These are phyloP conservation scores for Odontamblyopus rebecca DNA, from an alignment of 2,797 vertebrate genomes.

Conservation along the genomic window DNA sequence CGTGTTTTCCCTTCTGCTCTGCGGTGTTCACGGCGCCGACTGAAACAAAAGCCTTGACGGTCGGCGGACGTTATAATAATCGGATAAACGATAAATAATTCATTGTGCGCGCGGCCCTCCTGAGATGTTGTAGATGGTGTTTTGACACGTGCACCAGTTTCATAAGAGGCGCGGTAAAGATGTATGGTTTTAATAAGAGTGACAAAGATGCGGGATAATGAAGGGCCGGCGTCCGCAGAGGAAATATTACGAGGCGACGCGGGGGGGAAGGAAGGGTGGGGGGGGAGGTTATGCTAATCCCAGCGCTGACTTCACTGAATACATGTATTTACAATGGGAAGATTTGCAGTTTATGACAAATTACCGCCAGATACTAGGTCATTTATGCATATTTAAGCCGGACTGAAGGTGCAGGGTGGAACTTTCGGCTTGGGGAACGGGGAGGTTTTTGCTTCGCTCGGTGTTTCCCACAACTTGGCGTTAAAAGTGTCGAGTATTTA, in stretches of 20 bases:
- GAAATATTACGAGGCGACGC: constrained; percentile 37
- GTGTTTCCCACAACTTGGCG: no score
- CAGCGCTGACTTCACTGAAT: background rate
- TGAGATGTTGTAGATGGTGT: constrained; percentile 53
- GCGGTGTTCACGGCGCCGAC: constrained; percentile 24
- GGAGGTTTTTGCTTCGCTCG: no score
- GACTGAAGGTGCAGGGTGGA: background rate
- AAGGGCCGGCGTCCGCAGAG: constrained; percentile 46
- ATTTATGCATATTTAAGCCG: constrained; percentile 38
- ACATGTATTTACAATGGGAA: background rate
- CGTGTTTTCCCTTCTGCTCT: background rate
- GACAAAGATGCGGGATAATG: constrained; percentile 53
- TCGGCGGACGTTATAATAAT: background rate
- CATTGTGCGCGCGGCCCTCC: constrained; percentile 66
- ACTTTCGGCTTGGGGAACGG: background rate
- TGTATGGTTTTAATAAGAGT: constrained; percentile 74
- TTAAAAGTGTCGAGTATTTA: no score
- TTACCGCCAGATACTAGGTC: background rate
- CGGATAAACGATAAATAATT: constrained; percentile 75
- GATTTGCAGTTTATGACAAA: background rate
- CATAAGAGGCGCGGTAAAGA: constrained; percentile 54
- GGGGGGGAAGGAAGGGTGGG: constrained; percentile 3
- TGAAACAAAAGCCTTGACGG: constrained; percentile 60
- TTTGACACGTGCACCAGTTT: constrained; percentile 52
- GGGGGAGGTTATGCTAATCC: constrained; percentile 1